Evolutionary conservation across 2,113 vertebrate species (phyloP).

Genomic region (Leptobrachium leishanense): DNA sequence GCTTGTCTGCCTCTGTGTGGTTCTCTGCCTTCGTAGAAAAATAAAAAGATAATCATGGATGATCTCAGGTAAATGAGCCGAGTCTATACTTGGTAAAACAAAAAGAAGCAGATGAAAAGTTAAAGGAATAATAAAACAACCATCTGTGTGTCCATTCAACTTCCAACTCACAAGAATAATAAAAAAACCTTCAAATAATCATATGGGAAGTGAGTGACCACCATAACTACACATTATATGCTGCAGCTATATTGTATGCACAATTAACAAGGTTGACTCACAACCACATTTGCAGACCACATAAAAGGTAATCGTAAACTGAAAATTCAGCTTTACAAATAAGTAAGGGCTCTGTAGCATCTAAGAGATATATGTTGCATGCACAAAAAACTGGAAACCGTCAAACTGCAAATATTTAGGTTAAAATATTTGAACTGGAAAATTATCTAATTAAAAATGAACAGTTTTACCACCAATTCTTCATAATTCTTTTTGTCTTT

Average conservation of each 20-base stretch:
- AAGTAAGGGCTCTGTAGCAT: no score
- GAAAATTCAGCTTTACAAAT: no score
- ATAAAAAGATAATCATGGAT: not conserved
- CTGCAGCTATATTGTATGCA: not conserved
- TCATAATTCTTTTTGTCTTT: no score
- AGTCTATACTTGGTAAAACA: not conserved
- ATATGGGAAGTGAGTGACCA: not conserved
- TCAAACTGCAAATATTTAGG: no score
- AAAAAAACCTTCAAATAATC: not conserved
- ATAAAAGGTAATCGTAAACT: no score
- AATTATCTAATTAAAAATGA: no score
- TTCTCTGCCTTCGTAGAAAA: not conserved
- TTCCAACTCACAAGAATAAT: not conserved
- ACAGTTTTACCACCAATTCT: no score
- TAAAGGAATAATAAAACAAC: not conserved
- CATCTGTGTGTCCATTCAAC: not conserved
- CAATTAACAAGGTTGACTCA: not conserved
- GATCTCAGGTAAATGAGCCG: not conserved
- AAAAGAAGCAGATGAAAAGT: not conserved
- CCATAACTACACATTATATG: not conserved
- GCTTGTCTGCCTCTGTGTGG: not conserved
- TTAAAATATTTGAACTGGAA: no score
- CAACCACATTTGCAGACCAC: no score
- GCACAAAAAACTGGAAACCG: no score
- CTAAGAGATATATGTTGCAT: no score